Evolutionary conservation across 2,113 vertebrate genomes (phyloP), one percentile per base, ranked within the genome.

Genomic region (Axis porcinus): DNA sequence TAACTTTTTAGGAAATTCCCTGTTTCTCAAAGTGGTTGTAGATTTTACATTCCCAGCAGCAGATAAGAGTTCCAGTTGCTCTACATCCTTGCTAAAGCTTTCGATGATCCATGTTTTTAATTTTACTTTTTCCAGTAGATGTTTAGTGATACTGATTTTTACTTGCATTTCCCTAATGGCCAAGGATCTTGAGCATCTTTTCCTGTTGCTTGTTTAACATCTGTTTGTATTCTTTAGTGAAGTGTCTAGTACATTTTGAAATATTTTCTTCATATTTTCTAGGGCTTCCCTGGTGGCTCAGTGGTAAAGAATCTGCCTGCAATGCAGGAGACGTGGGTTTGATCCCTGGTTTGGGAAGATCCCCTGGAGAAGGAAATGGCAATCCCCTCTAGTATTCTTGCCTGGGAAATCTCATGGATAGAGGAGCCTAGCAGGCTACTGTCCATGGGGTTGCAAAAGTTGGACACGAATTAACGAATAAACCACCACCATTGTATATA

Each of bases 211-310:
- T 74, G 16, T 25, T 47, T 47, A 40, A 5, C 28, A 30, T 76
- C 15, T 58, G 0, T 45, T 6, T 45, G 30, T 23, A 9, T 52
- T 88, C 43, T 89, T 86, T 64, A 67, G 10, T 55, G n/a, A 90
- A 36, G 2, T 62, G 23, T 83, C 62, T 89, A 30, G 14, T 79
- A 79, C 15, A 30, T 79, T 1, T 43, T 84, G 43, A 87, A 87
- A 96, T 81, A n/a, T 33, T 83, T 64, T 79, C n/a, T 83, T 55
- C 36, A 4, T 50, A 15, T 86, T 96, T 91, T 87, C 45, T 88
- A 7, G 36, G 13, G 10, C n/a, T 70, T 70, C 67, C 2, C 17
- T 70, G n/a, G n/a, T 40, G 19, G 19, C n/a, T 70, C 67, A 23
- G n/a, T 70, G 67, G 67, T 70, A 12, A 70, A 23, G n/a, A 70